Evolutionary conservation across 2,113 vertebrate species (phyloP).

Genomic region (Canis aureus): DNA sequence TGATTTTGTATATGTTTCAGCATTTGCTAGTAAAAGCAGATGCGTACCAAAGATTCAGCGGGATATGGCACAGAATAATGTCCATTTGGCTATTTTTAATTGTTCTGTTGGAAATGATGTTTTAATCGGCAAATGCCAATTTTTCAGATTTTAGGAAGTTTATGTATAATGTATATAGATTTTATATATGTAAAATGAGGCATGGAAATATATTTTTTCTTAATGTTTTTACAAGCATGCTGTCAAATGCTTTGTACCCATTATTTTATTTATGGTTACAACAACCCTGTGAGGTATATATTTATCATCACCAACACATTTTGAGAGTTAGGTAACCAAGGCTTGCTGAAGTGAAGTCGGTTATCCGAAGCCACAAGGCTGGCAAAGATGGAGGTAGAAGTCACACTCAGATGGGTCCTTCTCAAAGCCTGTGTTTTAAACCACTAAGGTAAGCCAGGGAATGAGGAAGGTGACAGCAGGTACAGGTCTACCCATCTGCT

Average conservation of each 20-base stretch:
- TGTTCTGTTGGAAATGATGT: not conserved
- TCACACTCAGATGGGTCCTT: not conserved
- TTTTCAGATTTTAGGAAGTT: not conserved
- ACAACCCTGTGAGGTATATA: not conserved
- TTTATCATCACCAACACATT: not conserved
- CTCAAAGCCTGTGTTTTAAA: not conserved
- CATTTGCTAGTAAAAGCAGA: constrained; percentile 14
- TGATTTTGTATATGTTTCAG: not conserved
- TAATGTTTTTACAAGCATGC: not conserved
- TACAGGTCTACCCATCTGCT: constrained; percentile 45
- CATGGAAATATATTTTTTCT: not conserved
- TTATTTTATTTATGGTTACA: not conserved
- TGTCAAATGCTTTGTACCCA: not conserved
- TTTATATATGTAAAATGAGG: not conserved
- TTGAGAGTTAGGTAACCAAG: not conserved
- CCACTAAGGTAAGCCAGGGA: not conserved
- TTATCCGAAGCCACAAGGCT: not conserved
- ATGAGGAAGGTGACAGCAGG: not conserved
- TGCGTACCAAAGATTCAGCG: not conserved
- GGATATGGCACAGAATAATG: not conserved
- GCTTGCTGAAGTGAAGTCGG: not conserved
- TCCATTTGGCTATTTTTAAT: not conserved
- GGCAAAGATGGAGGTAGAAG: not conserved
- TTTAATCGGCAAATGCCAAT: not conserved
- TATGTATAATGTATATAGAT: not conserved